These are phyloP conservation scores for Octonoba sinensis DNA, from an alignment of 2,888 invertebrate species.

Conservation along the genomic window DNA sequence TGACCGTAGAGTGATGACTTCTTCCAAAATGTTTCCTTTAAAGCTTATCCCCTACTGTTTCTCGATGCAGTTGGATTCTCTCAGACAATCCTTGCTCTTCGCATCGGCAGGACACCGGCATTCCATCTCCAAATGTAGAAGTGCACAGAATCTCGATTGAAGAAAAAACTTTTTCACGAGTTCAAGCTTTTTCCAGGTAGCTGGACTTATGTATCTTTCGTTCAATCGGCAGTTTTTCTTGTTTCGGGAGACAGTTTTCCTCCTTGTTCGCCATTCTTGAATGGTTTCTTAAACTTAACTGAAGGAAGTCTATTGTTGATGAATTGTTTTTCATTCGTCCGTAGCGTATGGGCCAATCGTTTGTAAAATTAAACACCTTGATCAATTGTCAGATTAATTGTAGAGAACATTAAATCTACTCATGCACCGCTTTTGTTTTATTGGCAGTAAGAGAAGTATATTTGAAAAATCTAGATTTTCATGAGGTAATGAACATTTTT, in stretches of 20 bases:
- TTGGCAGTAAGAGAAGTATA: too few relatives aligned
- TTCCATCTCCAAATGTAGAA: conserved; percentile 36
- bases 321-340: not conserved
- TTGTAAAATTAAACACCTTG: too few relatives aligned
- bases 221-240: conserved; percentile 49
- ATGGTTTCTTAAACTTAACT: conserved; percentile 31
- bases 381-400: too few relatives aligned
- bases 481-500: too few relatives aligned
- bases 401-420: too few relatives aligned
- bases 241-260: conserved; percentile 42
- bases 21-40: conserved; percentile 52
- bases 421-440: too few relatives aligned
- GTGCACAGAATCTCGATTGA: conserved; percentile 27
- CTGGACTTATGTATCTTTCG: conserved; percentile 33
- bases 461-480: too few relatives aligned
- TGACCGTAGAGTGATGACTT: conserved; percentile 50
- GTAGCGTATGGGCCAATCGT: too few relatives aligned
- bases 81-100: conserved; percentile 44
- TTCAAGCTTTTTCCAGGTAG: conserved; percentile 46
- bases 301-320: conserved; percentile 55
- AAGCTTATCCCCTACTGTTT: conserved; percentile 46
- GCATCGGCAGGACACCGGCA: conserved; percentile 42
- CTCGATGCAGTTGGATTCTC: conserved; percentile 56
- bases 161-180: conserved; percentile 41
- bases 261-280: conserved; percentile 45